Conservation (phyloP, 2,113 vertebrate genomes). For the Progne subis region DNA sequence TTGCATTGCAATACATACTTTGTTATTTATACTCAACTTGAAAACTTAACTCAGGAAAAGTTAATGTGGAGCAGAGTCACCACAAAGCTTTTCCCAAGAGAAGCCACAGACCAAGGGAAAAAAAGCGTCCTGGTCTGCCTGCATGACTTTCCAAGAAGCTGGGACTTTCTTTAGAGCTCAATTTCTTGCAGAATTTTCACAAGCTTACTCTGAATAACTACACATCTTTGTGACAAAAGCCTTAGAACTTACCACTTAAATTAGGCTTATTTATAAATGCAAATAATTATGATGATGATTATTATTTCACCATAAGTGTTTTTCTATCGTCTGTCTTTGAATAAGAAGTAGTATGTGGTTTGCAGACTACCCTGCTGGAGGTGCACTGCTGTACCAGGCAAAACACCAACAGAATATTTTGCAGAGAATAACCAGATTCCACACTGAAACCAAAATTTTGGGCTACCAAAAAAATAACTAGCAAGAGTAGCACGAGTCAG, state of each 20-base stretch:
- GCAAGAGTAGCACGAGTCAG: not conserved
- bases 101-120: not conserved
- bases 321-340: not conserved
- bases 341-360: accelerated
- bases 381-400: not conserved
- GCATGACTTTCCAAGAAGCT: not conserved
- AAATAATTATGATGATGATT: not conserved
- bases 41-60: not conserved
- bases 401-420: accelerated
- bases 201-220: not conserved
- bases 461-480: not conserved
- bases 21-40: not conserved
- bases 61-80: not conserved
- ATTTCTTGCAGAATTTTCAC: not conserved
- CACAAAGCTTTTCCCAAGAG: not conserved
- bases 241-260: not conserved
- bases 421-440: not conserved
- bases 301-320: not conserved
- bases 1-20: not conserved
- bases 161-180: not conserved
- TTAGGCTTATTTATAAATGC: not conserved
- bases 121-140: not conserved
- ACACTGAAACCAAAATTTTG: not conserved
- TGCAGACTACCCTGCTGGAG: not conserved
- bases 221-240: not conserved